These are phyloP conservation scores for Probosciger aterrimus DNA, from an alignment of 2,113 vertebrate genomes.

Conservation along the genomic window DNA sequence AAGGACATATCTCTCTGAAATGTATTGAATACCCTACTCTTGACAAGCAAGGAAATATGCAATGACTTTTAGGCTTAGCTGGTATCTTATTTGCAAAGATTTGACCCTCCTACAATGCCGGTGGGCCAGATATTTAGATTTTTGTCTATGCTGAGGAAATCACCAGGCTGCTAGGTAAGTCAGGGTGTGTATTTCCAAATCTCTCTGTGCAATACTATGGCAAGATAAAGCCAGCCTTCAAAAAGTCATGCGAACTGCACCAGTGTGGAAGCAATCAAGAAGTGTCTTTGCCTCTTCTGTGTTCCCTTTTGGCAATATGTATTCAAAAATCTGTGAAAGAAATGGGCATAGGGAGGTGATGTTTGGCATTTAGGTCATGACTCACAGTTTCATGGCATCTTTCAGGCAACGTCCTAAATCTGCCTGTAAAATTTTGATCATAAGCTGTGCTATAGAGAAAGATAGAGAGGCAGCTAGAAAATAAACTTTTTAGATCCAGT, in stretches of 20 bases:
- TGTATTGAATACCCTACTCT: neutral
- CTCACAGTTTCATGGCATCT: neutral
- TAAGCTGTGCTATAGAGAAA: neutral
- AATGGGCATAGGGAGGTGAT: neutral
- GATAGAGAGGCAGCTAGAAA: neutral
- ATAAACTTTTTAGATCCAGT: neutral
- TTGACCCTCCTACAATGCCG: neutral
- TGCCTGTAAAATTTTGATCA: neutral
- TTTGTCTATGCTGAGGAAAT: neutral
- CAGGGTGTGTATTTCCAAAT: neutral
- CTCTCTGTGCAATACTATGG: neutral
- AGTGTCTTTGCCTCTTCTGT: neutral
- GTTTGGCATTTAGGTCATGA: neutral
- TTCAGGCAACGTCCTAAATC: neutral
- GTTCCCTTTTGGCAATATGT: neutral
- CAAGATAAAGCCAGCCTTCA: neutral
- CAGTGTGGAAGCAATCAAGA: neutral
- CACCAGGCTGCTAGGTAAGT: neutral
- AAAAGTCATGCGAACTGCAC: fast-evolving
- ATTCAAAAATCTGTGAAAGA: neutral
- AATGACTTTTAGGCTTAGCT: neutral
- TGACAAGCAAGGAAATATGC: neutral
- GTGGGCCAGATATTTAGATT: neutral
- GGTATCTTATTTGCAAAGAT: neutral
- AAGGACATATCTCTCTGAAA: neutral